Evolutionary conservation across 2,797 vertebrate species (phyloP), one percentile per base, ranked within the genome.

Genomic region (Zalophus californianus): DNA sequence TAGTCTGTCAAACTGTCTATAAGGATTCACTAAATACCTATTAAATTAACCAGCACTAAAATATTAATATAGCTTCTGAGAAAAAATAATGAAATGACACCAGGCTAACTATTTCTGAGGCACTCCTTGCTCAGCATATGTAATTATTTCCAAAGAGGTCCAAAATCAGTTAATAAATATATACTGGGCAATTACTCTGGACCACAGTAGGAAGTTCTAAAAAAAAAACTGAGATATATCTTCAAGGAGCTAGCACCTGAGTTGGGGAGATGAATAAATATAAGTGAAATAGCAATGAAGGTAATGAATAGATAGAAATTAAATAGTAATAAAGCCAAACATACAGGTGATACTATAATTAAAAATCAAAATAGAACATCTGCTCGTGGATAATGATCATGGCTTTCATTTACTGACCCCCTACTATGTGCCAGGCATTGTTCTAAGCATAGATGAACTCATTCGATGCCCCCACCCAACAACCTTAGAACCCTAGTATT

Each of bases 1-100:
- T 41, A 29, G 13, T 62, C 73, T 83, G 85, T 75, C 70, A 52
- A 86, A 23, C 32, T n/a, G 80, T 38, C 44, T 83, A 50, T 54
- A 89, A 83, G 14, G 29, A 48, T 77, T 89, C 73, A 56, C 29
- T 58, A 32, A 89, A 92, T 29, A 86, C 25, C 20, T 56, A 77
- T 41, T 92, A 96, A 94, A 90, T 72, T 80, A 94, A 77, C 44
- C 32, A 94, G 50, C 48, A 83, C 50, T 64, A 20, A 94, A 92
- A 84, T 70, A 90, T 29, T 90, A 75, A 83, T 78, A 84, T 21
- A 73, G n/a, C 48, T 90, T 95, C 32, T 50, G 86, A 87, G 75
- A 92, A 82, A 52, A 90, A 90, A 80, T 86, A 92, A 95, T 87
- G 27, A 95, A 96, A 89, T 87, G 64, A 68, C 32, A 73, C 48